phyloP scores from a whole-genome alignment of 2,888 invertebrate species.

The Andrena bucephala region DNA sequence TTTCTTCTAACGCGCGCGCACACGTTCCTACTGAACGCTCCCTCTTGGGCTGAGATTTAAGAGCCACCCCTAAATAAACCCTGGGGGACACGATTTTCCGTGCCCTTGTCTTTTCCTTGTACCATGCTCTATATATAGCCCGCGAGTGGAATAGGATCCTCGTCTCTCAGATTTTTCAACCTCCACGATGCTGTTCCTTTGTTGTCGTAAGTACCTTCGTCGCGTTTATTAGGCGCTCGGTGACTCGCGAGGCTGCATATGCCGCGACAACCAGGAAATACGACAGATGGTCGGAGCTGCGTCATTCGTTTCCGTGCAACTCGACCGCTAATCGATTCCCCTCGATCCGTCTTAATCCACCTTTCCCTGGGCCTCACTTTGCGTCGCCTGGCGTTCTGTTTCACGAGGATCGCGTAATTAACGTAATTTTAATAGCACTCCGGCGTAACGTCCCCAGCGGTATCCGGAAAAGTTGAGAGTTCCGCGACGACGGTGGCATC shows the following conservation, averaged over 20 bases:
- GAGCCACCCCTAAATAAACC: constrained; percentile 13
- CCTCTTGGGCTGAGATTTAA: constrained; percentile 22
- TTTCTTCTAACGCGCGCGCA: constrained; percentile 16
- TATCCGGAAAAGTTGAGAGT: neutral
- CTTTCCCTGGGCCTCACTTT: neutral
- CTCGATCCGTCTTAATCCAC: constrained; percentile 8
- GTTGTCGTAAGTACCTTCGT: neutral
- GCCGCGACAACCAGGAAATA: constrained; percentile 20
- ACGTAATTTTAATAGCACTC: neutral
- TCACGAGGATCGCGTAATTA: neutral
- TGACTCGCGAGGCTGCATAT: constrained; percentile 22
- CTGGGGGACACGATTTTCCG: neutral
- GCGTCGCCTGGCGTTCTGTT: neutral
- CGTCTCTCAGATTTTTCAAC: neutral
- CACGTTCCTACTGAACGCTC: no score
- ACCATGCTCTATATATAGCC: no score
- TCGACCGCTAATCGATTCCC: constrained; percentile 39
- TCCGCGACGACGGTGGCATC: neutral
- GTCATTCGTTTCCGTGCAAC: constrained; percentile 30
- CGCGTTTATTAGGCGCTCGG: neutral
- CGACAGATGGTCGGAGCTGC: constrained; percentile 43
- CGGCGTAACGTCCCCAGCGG: neutral
- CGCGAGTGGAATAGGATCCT: neutral
- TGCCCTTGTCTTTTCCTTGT: neutral
- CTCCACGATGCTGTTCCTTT: neutral